These are phyloP conservation scores for Mionectes macconnelli DNA, from an alignment of 2,113 vertebrate genomes.

Conservation along the genomic window DNA sequence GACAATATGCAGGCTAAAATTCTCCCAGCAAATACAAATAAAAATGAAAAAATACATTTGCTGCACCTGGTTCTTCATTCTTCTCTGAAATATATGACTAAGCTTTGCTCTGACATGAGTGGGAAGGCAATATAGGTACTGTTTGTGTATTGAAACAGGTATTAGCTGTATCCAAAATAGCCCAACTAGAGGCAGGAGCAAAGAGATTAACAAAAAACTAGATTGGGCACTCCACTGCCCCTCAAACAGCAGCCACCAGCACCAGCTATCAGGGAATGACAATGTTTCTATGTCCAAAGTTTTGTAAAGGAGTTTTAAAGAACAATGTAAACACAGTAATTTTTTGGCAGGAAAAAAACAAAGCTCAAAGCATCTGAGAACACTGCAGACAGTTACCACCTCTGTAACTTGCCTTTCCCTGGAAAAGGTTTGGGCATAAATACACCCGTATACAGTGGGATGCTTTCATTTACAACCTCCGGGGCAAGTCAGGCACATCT, in stretches of 20 bases:
- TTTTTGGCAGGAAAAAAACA: not conserved
- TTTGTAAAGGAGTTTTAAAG: not conserved
- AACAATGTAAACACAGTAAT: not conserved
- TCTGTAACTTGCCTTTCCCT: not conserved
- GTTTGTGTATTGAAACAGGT: not conserved
- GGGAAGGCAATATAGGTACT: not conserved
- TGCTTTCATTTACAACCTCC: not conserved
- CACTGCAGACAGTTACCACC: not conserved
- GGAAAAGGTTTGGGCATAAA: not conserved
- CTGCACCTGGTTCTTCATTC: constrained; percentile 33
- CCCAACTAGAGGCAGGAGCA: not conserved
- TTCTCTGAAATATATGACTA: not conserved
- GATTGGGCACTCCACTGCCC: not conserved
- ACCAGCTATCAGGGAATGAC: not conserved
- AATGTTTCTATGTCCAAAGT: not conserved
- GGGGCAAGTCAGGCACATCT: not conserved
- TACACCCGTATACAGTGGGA: not conserved
- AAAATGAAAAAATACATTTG: not conserved
- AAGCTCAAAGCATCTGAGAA: not conserved
- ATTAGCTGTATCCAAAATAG: not conserved
- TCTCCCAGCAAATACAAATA: constrained; percentile 2
- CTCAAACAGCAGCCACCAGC: not conserved
- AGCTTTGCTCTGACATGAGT: not conserved
- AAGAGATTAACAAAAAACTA: not conserved
- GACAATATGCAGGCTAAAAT: not conserved